Evolutionary conservation across 2,113 vertebrate species (phyloP).

Genomic region (Grammomys surdaster): DNA sequence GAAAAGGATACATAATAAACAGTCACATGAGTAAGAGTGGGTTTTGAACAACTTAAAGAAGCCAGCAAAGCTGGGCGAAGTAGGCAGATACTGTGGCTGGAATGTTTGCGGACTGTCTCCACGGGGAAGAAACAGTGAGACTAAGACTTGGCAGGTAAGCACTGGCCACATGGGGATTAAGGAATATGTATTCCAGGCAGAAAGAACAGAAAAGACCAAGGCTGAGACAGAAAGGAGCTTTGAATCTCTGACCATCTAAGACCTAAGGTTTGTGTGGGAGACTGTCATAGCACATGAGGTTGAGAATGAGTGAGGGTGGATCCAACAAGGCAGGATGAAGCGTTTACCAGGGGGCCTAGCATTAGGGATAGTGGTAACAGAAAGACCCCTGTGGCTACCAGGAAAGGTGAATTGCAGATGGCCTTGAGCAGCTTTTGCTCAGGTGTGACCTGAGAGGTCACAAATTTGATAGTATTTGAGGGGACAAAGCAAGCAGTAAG

Average conservation of each 20-base stretch:
- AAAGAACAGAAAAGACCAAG: neutral
- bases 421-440: neutral
- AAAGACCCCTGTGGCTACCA: neutral
- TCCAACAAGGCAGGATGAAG: rapidly evolving
- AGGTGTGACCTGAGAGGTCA: neutral
- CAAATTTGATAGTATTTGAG: neutral
- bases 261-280: neutral
- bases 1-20: neutral
- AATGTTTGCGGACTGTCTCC: too few relatives aligned
- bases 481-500: conserved; percentile 7
- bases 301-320: neutral
- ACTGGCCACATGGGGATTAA: rapidly evolving
- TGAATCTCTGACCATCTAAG: neutral
- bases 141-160: neutral
- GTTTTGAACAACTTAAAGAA: neutral
- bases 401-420: neutral
- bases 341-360: neutral
- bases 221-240: neutral
- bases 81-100: rapidly evolving
- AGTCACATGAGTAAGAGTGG: neutral
- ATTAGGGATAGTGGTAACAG: neutral
- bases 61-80: neutral
- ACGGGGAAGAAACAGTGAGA: neutral
- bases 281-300: neutral
- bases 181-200: neutral